phyloP scores from a whole-genome alignment of 2,113 vertebrate genomes.

The Pelusios castaneus region DNA sequence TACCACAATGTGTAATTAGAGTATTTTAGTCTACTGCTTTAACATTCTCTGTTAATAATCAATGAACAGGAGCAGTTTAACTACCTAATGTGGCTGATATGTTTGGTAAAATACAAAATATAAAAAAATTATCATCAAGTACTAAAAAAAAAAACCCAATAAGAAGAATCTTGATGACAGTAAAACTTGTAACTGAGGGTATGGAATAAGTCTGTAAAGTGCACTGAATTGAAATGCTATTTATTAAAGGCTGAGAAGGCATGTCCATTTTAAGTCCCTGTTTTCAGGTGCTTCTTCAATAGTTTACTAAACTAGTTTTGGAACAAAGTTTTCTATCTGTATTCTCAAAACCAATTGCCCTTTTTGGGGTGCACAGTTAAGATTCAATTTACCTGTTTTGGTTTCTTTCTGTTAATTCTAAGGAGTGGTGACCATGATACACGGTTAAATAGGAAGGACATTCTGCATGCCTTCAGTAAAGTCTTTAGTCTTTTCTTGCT shows the following conservation, averaged over 20 bases:
- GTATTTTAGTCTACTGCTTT: not conserved
- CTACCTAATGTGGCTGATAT: not conserved
- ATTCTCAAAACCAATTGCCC: not conserved
- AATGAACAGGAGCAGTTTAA: not conserved
- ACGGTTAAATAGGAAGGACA: not conserved
- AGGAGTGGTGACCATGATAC: not conserved
- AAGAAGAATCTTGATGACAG: not conserved
- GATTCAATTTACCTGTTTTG: not conserved
- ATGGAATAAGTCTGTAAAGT: not conserved
- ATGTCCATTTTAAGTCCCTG: not conserved
- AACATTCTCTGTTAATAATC: not conserved
- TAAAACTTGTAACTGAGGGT: not conserved
- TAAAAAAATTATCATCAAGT: not conserved
- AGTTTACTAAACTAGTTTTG: not conserved
- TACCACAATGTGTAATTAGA: rapidly evolving
- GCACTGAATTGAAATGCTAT: not conserved
- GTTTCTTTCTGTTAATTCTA: not conserved
- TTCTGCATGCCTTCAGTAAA: not conserved
- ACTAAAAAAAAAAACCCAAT: not conserved
- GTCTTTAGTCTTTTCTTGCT: not conserved
- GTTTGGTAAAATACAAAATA: not conserved
- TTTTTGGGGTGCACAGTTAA: not conserved
- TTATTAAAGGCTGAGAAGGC: not conserved
- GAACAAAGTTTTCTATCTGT: not conserved
- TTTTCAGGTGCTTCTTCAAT: not conserved